Base-by-base conservation (phyloP, 2,113 vertebrate genomes). In the Oryzias curvinotus region DNA sequence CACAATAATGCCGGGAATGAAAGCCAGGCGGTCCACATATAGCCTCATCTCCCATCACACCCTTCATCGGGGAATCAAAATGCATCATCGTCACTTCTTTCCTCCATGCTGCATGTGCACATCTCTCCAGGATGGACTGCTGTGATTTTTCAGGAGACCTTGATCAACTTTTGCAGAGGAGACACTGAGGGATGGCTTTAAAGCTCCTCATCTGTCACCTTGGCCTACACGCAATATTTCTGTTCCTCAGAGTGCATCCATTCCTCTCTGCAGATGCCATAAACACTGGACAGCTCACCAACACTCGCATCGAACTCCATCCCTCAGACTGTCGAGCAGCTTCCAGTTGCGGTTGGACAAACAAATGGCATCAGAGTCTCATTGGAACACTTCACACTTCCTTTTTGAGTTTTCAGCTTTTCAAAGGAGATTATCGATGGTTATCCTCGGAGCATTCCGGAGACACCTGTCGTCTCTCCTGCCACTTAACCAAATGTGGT, bases 351-450 rank as follows among this genome's bases (percentile, higher is more conserved):
- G 13, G 70, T 41, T 73, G 52, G 59, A 71, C 77, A 85, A 74
- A 80, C 63, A 68, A 66, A 80, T 85, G 81, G 84, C 75, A 86
- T 86, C 67, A 78, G 80, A 74, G 56, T 81, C 61, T 75, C 50
- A 30, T 66, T 74, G 72, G 71, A 71, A 60, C 72, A 57, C 62
- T 52, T 48, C 49, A 47, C 70, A 47, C 50, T 59, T 57, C 68
- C 68, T 84, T 68, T 46, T 50, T 8, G 23, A 62, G 50, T 75
- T 72, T 53, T 84, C 80, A 25, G 47, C 78, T 76, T 82, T 76
- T 88, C 86, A 88, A 65, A 84, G 68, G 49, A 16, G 68, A 84
- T 90, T 87, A 89, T 14, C 41, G n/a, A 7, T 81, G 84, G 62
- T 71, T 71, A 57, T 75, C 58, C 64, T 67, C 23, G 0, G 55